A percentile compares a stretch with the other conserved stretches of the same genome.
phyloP scores from a whole-genome alignment of 92 coral and sea anemone genomes.

The Heteractis magnifica region DNA sequence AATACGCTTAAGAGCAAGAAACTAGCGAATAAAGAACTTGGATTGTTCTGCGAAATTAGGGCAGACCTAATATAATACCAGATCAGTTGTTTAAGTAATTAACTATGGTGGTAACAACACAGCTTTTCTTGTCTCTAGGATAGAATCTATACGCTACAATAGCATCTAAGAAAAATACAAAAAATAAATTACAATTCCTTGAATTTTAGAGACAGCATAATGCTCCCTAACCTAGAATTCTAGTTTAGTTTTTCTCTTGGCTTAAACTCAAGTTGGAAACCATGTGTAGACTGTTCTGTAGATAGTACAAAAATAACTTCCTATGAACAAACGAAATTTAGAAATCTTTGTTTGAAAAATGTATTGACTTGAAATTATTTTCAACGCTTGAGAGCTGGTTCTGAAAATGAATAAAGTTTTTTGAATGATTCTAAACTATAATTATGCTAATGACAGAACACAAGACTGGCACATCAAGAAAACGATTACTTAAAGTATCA shows the following conservation, averaged over 20 bases:
- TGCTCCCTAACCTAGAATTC: background rate
- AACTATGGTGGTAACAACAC: background rate
- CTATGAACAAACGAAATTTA: no score
- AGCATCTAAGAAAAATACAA: background rate
- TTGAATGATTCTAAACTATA: background rate
- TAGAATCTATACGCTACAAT: background rate
- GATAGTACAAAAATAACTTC: no score
- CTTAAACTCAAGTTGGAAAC: background rate
- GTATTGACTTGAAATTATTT: background rate
- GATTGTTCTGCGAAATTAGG: no score
- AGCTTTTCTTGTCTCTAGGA: background rate
- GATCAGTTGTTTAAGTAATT: constrained; percentile 6
- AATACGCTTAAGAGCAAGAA: no score
- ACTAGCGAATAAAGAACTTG: no score
- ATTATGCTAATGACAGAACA: constrained; percentile 3
- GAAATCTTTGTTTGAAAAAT: no score
- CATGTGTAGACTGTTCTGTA: background rate
- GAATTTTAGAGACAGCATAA: background rate
- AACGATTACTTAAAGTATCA: background rate
- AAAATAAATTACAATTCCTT: background rate
- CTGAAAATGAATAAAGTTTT: background rate
- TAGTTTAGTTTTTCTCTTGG: background rate
- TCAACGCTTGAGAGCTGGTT: background rate
- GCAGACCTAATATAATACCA: no score
- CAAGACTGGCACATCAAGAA: background rate